These are phyloP conservation scores for Nomada ruficornis DNA, from an alignment of 2,888 invertebrate genomes.

Conservation along the genomic window DNA sequence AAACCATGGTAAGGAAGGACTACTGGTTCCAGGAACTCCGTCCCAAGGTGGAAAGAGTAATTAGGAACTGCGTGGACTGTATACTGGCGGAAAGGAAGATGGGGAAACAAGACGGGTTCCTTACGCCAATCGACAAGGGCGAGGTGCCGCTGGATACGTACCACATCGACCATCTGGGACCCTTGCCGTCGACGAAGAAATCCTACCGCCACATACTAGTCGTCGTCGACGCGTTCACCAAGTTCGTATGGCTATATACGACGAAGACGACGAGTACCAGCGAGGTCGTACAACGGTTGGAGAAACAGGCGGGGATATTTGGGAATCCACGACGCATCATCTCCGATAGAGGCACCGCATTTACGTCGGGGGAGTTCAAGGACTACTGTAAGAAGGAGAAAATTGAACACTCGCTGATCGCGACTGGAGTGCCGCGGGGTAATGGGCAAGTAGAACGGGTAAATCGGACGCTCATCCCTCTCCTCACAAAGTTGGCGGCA, in stretches of 20 bases:
- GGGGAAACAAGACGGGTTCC: background rate
- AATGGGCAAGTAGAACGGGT: conserved; percentile 23
- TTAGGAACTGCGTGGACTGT: background rate
- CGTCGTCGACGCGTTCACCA: background rate
- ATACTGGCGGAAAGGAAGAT: background rate
- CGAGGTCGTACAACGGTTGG: background rate
- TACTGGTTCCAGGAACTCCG: background rate
- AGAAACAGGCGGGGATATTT: conserved; percentile 21
- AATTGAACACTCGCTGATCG: background rate
- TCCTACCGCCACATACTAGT: conserved; percentile 5
- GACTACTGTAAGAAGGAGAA: conserved; percentile 2
- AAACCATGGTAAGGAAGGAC: conserved; percentile 1
- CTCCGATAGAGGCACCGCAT: conserved; percentile 28
- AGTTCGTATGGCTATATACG: conserved; percentile 9
- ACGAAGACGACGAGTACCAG: background rate
- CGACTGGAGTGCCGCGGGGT: background rate
- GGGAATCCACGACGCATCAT: conserved; percentile 19
- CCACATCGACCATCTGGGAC: conserved; percentile 7
- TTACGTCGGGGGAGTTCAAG: conserved; percentile 9
- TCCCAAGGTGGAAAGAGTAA: background rate
- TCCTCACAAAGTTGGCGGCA: background rate
- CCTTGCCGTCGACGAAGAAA: background rate
- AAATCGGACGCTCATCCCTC: conserved; percentile 17
- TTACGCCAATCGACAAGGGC: background rate
- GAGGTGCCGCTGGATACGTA: background rate